Base-by-base conservation (phyloP, 2,888 invertebrate species). In the Pilophorus perplexus region DNA sequence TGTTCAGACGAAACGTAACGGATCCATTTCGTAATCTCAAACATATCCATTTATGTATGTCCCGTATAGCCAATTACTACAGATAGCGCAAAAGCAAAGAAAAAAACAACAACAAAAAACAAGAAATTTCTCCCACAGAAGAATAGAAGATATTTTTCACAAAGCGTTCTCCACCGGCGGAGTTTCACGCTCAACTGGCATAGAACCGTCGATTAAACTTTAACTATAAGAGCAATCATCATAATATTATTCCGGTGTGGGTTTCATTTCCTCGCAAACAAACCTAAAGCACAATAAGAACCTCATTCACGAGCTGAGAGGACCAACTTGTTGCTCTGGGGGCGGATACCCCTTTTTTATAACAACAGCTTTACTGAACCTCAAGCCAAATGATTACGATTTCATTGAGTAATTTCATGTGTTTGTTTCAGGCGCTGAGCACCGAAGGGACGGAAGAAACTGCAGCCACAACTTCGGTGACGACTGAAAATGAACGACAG, bases 361-460 rank as follows among this genome's bases (percentile, higher is more conserved):
- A n/a, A n/a, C n/a, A n/a, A n/a, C n/a, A n/a, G n/a, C n/a, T n/a
- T n/a, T n/a, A n/a, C n/a, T n/a, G n/a, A n/a, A n/a, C n/a, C n/a
- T n/a, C 6, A 33, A 33, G 12, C 6, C 6, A 33, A 33, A 33
- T 8, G 33, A 33, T 33, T 14, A 14, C 3, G 3, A 44, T 3
- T 3, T 5, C n/a, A 44, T 44, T 44, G 22, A 22, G 16, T 42
- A 48, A 48, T 23, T 22, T 12, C 8, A 22, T 1, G 23, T 18
- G 18, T 4, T 52, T 52, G 28, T 62, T 62, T 2, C 62, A 62
- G 62, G 62, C 27, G 1, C 8, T 33, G 18, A 62, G 46, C 33
- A 62, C 62, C 8, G 48, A 25, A 33, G 62, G 28, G n/a, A 46
- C 46, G 3, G 62, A 46, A 18, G 48, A 28, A n/a, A 62, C 62